Conservation (phyloP, 2,797 vertebrate genomes). For the Xiphorhynchus erythropygius region DNA sequence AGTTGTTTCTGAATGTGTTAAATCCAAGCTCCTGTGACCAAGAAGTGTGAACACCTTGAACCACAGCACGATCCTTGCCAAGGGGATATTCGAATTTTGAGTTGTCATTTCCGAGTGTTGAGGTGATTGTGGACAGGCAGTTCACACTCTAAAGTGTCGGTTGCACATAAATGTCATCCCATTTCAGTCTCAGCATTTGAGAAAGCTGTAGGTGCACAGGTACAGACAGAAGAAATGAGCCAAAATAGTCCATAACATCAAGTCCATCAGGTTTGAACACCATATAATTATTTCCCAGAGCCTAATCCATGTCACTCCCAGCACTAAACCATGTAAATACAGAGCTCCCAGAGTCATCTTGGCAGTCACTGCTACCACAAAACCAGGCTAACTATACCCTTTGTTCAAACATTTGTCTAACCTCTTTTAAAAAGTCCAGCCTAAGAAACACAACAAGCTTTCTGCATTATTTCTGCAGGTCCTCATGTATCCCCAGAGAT, state of each 20-base stretch:
- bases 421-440: neutral
- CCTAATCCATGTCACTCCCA: neutral
- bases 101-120: neutral
- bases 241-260: fast-evolving
- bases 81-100: neutral
- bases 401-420: neutral
- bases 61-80: neutral
- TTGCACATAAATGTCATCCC: neutral
- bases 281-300: neutral
- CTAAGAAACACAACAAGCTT: neutral
- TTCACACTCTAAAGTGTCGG: neutral
- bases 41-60: neutral
- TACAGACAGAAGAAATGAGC: neutral
- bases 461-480: neutral
- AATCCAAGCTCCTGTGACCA: neutral
- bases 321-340: fast-evolving
- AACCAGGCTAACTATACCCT: neutral
- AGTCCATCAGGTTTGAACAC: neutral
- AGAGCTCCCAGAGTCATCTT: neutral
- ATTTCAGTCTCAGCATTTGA: neutral
- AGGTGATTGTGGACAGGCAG: neutral
- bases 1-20: neutral
- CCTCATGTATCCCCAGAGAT: neutral
- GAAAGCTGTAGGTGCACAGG: neutral
- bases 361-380: neutral